Evolutionary conservation across 2,113 vertebrate species (phyloP), one percentile per base, ranked within the genome.

Genomic region (Tor tambroides): DNA sequence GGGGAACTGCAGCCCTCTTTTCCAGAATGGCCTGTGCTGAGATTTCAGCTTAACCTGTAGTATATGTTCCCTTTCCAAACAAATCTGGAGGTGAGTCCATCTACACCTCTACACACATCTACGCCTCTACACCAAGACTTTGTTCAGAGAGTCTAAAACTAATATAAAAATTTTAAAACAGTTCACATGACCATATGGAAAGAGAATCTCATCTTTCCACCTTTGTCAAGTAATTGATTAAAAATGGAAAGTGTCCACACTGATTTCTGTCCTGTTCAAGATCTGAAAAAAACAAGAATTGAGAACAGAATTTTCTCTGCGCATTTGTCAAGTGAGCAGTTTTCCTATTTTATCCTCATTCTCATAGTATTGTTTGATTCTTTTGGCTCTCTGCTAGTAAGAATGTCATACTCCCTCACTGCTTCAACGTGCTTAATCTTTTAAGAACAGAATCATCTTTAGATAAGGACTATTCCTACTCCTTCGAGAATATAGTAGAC

Each of bases 401-500:
- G 17, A 72, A 74, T 74, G 35, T n/a, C 72, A 43, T n/a, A 26
- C 23, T 75, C 72, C 38, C 69, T 46, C 38, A 26, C 38, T 5
- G 21, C 11, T 74, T 74, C 10, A 74, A 5, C 10, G 4, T 12
- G 69, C 10, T 21, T 51, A 28, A 56, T 6, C 76, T 56, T 79
- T 56, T 14, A 80, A 80, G 23, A 30, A 80, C 51, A 80, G 30
- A 80, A 41, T 80, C 32, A 61, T 59, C 54, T 80, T 80, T 35
- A 79, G 77, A 56, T 51, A 77, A 77, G 56, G 17, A 59, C 19
- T 59, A 35, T 38, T 56, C 9, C 51, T 79, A 23, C 56, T 81
- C 56, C 46, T 32, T 54, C 9, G 49, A 78, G 76, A 54, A 30
- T 54, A 19, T 32, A 78, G 49, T 51, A 76, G 74, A 49, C 23